A percentile compares a stretch with the other conserved stretches of the same genome.
phyloP scores from a whole-genome alignment of 2,797 vertebrate genomes.

The Oryzias sinensis region DNA sequence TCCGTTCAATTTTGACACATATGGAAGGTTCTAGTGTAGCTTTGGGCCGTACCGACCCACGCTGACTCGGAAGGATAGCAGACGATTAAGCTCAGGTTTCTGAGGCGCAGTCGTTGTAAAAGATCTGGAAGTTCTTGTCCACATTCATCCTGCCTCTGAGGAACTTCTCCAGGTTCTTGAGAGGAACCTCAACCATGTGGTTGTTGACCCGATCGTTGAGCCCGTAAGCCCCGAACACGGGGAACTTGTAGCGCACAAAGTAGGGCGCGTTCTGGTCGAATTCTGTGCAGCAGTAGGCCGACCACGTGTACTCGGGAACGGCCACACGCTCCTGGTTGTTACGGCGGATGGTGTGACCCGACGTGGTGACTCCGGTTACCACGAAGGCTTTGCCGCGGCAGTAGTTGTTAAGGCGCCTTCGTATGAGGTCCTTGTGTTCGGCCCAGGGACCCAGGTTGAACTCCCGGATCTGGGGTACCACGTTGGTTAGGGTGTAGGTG shows the following conservation, averaged over 20 bases:
- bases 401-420: conserved; percentile 77
- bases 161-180: conserved; percentile 75
- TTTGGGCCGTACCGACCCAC: too few relatives aligned
- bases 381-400: conserved; percentile 69
- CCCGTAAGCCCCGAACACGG: conserved; percentile 67
- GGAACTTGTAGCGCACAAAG: conserved; percentile 75
- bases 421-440: conserved; percentile 59
- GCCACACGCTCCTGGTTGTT: conserved; percentile 70
- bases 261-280: conserved; percentile 76
- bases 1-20: too few relatives aligned
- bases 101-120: conserved; percentile 74
- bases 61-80: neutral
- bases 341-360: conserved; percentile 71
- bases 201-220: conserved; percentile 72
- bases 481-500: conserved; percentile 74
- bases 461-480: conserved; percentile 71
- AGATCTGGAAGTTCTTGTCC: conserved; percentile 78
- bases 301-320: conserved; percentile 75
- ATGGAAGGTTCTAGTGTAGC: too few relatives aligned
- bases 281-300: conserved; percentile 73
- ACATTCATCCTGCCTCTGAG: conserved; percentile 73
- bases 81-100: conserved; percentile 36
- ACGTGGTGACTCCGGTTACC: conserved; percentile 69
- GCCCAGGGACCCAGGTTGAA: conserved; percentile 71
- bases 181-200: conserved; percentile 72